Base-by-base conservation (phyloP, 2,888 invertebrate species). In the Oconnorella tubifera region DNA sequence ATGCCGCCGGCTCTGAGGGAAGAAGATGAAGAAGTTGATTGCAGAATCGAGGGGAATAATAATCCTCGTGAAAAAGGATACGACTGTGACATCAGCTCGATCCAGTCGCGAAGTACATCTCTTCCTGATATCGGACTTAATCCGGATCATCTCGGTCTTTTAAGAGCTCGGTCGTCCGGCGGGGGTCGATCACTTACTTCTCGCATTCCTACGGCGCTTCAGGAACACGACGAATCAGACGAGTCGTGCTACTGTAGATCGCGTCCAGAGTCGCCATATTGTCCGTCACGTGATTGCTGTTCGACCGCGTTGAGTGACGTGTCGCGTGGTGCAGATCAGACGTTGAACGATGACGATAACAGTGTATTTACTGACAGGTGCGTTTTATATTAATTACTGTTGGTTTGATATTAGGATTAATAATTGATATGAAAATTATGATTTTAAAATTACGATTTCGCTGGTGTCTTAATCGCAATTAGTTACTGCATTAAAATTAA, bases 221-320 rank as follows among this genome's bases (percentile, higher is more conserved):
- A 58, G 59, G 33, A 32, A 25, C 33, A 58, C 6, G 59, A 58
- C 27, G n/a, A n/a, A n/a, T n/a, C n/a, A n/a, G 59, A 58, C 3
- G 59, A 58, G 23, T 40, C 40, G 6, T 40, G 40, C 40, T 6
- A 40, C 19, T n/a, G n/a, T n/a, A n/a, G n/a, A n/a, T n/a, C n/a
- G n/a, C n/a, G n/a, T n/a, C n/a, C n/a, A n/a, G n/a, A n/a, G n/a
- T n/a, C n/a, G n/a, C 40, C 19, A 19, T 19, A 6, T 40, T 40
- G 10, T 40, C 19, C 19, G 40, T 40, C 40, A 40, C 40, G 40
- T 40, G 40, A 40, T 19, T 40, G 40, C 19, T 19, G 10, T 6
- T 19, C 40, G 19, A 14, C 40, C 6, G 6, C 19, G 40, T 40
- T 19, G 19, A 6, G 40, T 40, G 40, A 40, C 40, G 6, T 19